phyloP scores from a whole-genome alignment of 2,113 vertebrate genomes.

The Myocastor coypus region DNA sequence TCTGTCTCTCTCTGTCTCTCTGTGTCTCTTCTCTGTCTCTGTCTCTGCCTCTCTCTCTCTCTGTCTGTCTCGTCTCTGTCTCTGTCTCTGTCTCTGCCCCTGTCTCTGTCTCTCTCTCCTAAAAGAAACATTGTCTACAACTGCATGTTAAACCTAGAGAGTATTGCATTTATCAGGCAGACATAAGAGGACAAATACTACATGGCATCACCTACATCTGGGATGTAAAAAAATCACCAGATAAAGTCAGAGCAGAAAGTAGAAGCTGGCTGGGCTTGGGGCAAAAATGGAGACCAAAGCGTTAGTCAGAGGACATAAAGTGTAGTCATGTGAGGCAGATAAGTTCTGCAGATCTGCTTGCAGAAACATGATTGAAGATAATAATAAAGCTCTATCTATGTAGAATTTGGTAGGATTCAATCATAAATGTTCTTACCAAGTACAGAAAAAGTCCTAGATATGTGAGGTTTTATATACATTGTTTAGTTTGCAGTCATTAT shows the following conservation, averaged over 20 bases:
- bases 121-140: not conserved
- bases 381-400: not conserved
- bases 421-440: not conserved
- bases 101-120: no score
- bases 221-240: not conserved
- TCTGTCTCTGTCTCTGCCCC: no score
- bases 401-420: not conserved
- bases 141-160: not conserved
- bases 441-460: not conserved
- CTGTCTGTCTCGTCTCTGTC: no score
- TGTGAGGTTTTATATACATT: not conserved
- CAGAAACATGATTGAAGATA: not conserved
- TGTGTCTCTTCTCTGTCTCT: no score
- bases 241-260: not conserved
- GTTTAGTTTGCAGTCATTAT: not conserved
- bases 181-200: not conserved
- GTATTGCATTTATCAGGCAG: not conserved
- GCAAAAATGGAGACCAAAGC: not conserved
- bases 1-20: no score
- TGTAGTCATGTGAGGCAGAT: not conserved
- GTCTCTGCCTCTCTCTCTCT: no score
- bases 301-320: not conserved
- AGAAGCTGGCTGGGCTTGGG: not conserved
- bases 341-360: not conserved
- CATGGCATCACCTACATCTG: not conserved